Percentiles rank a stretch among this genome's conserved stretches.
Evolutionary conservation across 1,140 invertebrate genomes (phyloP).

Genomic region (Elymnias hypermnestra): DNA sequence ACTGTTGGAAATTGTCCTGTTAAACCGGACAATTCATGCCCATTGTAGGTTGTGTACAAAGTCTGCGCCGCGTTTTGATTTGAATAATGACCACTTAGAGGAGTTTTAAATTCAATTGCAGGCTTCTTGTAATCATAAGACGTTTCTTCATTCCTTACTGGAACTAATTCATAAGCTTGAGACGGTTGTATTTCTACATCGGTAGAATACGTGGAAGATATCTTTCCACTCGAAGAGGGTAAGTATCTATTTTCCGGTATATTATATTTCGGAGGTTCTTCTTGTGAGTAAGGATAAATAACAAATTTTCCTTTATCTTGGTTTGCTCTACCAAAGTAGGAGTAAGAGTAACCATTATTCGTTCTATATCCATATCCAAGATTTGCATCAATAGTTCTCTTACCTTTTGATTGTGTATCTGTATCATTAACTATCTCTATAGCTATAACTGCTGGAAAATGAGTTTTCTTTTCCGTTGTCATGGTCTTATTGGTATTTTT

Average conservation of each 20-base stretch:
- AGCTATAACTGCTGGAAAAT: constrained; percentile 75
- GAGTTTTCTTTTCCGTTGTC: constrained; percentile 28
- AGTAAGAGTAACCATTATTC: constrained; percentile 72
- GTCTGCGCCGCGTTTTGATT: constrained; percentile 41
- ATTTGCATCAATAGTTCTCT: constrained; percentile 77
- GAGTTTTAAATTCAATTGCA: constrained; percentile 38
- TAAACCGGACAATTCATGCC: constrained; percentile 58
- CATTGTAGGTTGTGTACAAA: constrained; percentile 71
- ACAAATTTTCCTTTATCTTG: constrained; percentile 75
- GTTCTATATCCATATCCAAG: constrained; percentile 76
- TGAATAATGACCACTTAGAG: constrained; percentile 25
- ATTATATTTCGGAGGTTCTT: constrained; percentile 57
- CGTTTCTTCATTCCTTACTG: constrained; percentile 50
- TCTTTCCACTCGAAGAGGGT: constrained; percentile 16
- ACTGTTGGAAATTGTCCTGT: constrained; percentile 68
- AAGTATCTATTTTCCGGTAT: constrained; percentile 24
- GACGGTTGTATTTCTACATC: constrained; percentile 71
- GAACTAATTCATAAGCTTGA: constrained; percentile 67
- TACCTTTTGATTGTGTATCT: constrained; percentile 68
- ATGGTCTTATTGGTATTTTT: not conserved
- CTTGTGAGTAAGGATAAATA: constrained; percentile 78
- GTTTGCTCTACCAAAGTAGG: constrained; percentile 63
- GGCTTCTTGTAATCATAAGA: constrained; percentile 48
- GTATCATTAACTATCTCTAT: constrained; percentile 78
- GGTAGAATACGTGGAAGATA: constrained; percentile 25